phyloP scores from a whole-genome alignment of 2,888 invertebrate genomes.

The Tiliacea aurago region DNA sequence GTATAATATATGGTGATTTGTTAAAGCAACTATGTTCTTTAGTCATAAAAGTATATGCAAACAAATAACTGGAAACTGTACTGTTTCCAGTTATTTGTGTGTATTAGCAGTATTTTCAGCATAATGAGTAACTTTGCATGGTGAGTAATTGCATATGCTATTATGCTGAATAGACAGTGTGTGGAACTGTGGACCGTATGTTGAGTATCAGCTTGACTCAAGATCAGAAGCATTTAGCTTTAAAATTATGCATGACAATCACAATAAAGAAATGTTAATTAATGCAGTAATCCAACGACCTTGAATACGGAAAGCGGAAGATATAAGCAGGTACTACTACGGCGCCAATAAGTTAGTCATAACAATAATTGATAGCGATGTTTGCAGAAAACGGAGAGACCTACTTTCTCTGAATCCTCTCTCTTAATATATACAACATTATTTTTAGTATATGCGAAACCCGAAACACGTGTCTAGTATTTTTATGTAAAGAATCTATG shows the following conservation, averaged over 20 bases:
- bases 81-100: too few relatives aligned
- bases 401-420: slow-evolving; percentile 4
- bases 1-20: too few relatives aligned
- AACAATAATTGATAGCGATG: neutral
- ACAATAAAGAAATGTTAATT: slow-evolving; percentile 4
- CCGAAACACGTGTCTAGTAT: too few relatives aligned
- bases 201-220: neutral
- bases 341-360: neutral
- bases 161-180: neutral
- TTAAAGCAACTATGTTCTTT: neutral
- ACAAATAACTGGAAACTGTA: too few relatives aligned
- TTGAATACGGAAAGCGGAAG: slow-evolving; percentile 12
- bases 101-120: neutral
- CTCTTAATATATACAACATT: too few relatives aligned
- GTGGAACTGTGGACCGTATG: too few relatives aligned
- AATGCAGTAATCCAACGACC: neutral
- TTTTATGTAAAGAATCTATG: too few relatives aligned
- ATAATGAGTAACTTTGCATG: neutral
- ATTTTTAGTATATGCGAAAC: too few relatives aligned
- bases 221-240: too few relatives aligned
- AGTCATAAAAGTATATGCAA: neutral
- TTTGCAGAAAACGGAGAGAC: neutral
- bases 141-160: neutral
- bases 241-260: neutral
- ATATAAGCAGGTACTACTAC: neutral